These are phyloP conservation scores for Brachionus rotundiformis DNA, from an alignment of 1,140 invertebrate species.

Conservation along the genomic window DNA sequence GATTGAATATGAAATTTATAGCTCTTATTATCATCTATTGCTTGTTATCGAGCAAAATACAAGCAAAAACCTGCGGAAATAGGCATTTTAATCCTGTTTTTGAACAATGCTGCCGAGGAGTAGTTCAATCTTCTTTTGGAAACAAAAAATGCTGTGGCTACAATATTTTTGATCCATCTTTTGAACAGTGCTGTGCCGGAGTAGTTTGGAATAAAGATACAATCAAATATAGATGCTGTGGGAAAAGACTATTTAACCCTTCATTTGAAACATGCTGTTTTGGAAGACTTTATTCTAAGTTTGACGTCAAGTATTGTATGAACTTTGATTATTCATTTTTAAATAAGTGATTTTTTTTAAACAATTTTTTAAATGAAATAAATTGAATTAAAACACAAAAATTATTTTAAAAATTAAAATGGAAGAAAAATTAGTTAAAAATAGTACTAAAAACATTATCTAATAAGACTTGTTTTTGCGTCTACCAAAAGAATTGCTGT, in stretches of 20 bases:
- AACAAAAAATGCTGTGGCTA: slow-evolving; percentile 17
- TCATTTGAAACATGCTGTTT: slow-evolving; percentile 21
- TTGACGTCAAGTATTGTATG: background rate
- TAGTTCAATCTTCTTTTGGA: background rate
- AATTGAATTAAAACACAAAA: no score
- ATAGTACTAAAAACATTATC: background rate
- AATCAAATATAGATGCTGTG: background rate
- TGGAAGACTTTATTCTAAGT: background rate
- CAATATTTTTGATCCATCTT: background rate
- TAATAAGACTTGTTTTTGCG: slow-evolving; percentile 10
- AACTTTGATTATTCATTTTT: background rate
- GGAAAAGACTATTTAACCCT: background rate
- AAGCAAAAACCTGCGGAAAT: background rate
- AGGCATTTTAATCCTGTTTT: background rate
- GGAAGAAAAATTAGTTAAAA: background rate
- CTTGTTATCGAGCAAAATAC: background rate
- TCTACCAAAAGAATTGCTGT: slow-evolving; percentile 38
- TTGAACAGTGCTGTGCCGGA: background rate
- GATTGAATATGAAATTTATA: no score
- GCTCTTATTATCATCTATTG: background rate
- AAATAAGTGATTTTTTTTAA: background rate
- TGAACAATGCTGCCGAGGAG: slow-evolving; percentile 13
- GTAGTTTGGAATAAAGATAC: background rate
- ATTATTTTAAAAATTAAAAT: no score
- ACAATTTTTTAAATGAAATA: no score